A percentile compares a stretch with the other conserved stretches of the same genome.
Conservation (phyloP, 2,113 vertebrate species). For the Canis aureus region DNA sequence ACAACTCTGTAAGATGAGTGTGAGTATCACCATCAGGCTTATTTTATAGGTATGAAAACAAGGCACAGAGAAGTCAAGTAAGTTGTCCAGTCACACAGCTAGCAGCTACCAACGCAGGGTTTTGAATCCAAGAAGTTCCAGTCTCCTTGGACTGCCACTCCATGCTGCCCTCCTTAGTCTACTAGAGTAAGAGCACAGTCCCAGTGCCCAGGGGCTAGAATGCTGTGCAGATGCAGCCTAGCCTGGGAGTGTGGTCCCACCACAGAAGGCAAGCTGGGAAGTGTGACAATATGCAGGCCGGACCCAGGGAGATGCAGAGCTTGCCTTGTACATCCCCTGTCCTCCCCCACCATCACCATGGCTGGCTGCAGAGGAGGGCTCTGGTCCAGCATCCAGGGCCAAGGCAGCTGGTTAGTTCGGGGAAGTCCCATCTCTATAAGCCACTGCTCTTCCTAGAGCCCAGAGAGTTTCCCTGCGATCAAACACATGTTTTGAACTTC, state of each 20-base stretch:
- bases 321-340: accelerated
- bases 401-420: background rate
- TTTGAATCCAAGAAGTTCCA: background rate
- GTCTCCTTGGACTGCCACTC: no score
- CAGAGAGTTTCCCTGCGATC: background rate
- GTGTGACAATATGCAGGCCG: background rate
- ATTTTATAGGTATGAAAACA: background rate
- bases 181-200: background rate
- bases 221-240: background rate
- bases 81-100: background rate
- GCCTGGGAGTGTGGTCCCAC: background rate
- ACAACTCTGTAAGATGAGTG: background rate
- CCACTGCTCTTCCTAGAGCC: background rate
- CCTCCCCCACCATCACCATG: background rate
- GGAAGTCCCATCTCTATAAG: background rate
- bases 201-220: background rate
- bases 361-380: background rate
- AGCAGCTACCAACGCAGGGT: background rate
- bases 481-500: background rate
- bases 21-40: background rate
- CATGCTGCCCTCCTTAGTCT: background rate
- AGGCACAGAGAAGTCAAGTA: background rate
- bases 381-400: background rate
- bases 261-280: background rate
- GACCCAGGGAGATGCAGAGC: background rate